phyloP scores from a whole-genome alignment of 2,113 vertebrate species.

The Meleagris gallopavo region DNA sequence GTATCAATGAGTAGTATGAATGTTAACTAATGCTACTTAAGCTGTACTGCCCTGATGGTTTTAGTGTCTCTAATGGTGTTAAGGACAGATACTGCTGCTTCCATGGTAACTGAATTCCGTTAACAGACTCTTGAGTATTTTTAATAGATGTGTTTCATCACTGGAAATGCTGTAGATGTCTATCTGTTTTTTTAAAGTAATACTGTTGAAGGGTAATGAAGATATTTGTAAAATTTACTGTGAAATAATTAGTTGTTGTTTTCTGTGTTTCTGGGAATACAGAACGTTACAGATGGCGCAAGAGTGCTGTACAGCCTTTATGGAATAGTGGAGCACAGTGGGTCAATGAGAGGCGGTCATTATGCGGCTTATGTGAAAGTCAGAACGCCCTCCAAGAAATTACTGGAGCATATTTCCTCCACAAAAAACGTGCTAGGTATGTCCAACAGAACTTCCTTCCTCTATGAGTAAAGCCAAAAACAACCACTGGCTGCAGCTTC shows the following conservation, averaged over 20 bases:
- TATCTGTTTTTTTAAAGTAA: background rate
- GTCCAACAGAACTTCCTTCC: constrained; percentile 22
- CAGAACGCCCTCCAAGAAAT: constrained; percentile 84
- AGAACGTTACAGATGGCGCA: constrained; percentile 87
- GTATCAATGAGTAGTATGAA: background rate
- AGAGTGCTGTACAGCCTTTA: constrained; percentile 93
- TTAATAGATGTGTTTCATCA: background rate
- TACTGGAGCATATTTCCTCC: constrained; percentile 77
- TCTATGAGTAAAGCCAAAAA: constrained; percentile 4
- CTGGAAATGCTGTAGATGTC: background rate
- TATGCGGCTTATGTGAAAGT: constrained; percentile 95
- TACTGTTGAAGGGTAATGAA: background rate
- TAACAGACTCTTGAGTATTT: background rate
- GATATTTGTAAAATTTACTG: background rate
- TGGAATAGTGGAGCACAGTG: constrained; percentile 95
- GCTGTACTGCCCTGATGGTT: background rate
- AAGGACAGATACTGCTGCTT: background rate
- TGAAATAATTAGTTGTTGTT: background rate
- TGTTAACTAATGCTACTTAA: background rate
- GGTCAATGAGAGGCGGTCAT: constrained; percentile 95
- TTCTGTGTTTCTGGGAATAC: constrained; percentile 13
- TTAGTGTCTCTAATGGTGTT: background rate
- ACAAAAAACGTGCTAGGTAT: constrained; percentile 86
- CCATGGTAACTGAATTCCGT: background rate
- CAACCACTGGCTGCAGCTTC: background rate